Evolutionary conservation across 2,113 vertebrate species (phyloP), one percentile per base, ranked within the genome.

Genomic region (Amblyopsis rosae): DNA sequence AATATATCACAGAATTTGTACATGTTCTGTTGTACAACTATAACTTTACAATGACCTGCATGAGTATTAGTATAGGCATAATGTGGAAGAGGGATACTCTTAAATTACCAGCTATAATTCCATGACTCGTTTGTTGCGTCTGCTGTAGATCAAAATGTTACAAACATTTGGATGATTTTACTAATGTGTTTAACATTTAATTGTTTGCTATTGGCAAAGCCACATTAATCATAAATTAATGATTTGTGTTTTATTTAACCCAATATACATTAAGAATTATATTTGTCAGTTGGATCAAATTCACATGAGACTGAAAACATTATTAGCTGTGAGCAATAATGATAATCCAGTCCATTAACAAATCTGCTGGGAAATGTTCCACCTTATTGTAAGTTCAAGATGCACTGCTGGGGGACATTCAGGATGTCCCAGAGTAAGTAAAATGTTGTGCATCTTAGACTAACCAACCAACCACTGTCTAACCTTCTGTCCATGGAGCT

Each of bases 101-200:
- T 57, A 65, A 76, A 69, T 77, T 64, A 70, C 50, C 62, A 57
- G 53, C 54, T 71, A 79, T 78, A 72, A 85, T 81, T 71, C 62
- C 51, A 62, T 82, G 75, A 16, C 26, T 63, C 63, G 49, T 69
- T 65, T 74, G 60, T 74, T 46, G 67, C 79, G 76, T 65, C 74
- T 82, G 77, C 69, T 70, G 73, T 67, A 81, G 79, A 80, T 80
- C 65, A 82, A 73, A 9, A 65, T 72, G 81, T 82, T 63, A 49
- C 66, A 82, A 70, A 70, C 65, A 70, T 82, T 72, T 73, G 63
- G 72, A 65, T 72, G 58, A 73, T 84, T 86, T 70, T 68, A 59
- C 55, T 65, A 69, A 82, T 80, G 77, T 79, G 71, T 67, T 56
- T 58, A 9, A 58, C 83, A 82, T 83, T 80, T 81, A 79, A 72